Evolutionary conservation across 2,113 vertebrate species (phyloP), one percentile per base, ranked within the genome.

Genomic region (Mionectes macconnelli): DNA sequence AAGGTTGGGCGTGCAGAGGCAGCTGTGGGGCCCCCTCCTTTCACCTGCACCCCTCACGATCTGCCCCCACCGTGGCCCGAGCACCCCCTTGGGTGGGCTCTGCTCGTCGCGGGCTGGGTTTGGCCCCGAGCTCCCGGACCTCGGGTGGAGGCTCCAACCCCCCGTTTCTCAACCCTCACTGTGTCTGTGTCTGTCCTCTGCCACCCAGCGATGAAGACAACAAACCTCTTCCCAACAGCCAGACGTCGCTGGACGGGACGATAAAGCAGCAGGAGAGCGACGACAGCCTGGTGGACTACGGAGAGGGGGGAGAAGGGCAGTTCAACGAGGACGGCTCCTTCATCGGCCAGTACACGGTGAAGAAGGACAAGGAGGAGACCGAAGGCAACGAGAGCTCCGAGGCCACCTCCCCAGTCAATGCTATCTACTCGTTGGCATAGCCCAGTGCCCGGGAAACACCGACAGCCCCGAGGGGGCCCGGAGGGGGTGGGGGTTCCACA

Each of bases 301-400:
- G 99, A 2, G 99, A 99, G 78, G 99, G 99, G 2, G 99, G 99
- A 0, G 99, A 99, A 9, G 99, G 99, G 20, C 99, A 99, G 97
- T 99, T 99, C 95, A 99, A 99, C 0, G 99, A 99, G 90, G 99
- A 99, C 1, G 99, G 99, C 66, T 99, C 99, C 44, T 99, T 99
- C 95, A 99, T 99, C 10, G 99, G 99, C 94, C 99, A 99, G 97
- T 99, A 99, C 98, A 99, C 99, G 0, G 99, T 99, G 94, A 99
- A 98, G 98, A 99, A 99, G 97, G 99, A 99, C 99, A 99, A 99
- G 92, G 99, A 99, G 21, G 99, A 99, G 95, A 99, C 99, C 0
- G 99, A 99, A 97, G 99, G 99, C 96, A 99, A 99, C 3, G 99
- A 99, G 95, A 99, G 99, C 98, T 99, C 99, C 0, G 99, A 99